Base-by-base conservation (phyloP, 2,888 invertebrate genomes). In the Physocephala rufipes region DNA sequence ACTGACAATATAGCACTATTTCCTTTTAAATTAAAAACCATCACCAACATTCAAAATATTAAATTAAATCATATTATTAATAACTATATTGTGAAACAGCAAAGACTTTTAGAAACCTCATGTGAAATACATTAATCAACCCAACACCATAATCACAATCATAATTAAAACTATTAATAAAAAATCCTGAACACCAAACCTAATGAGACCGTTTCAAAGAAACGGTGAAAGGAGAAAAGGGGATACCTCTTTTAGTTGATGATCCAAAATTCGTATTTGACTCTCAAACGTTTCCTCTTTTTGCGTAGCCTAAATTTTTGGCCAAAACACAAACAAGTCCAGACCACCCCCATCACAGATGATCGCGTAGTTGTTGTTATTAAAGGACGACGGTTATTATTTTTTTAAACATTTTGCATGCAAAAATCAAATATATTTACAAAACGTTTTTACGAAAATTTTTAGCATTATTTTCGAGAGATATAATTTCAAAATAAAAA, bases 201-300 rank as follows among this genome's bases (percentile, higher is more conserved):
- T n/a, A n/a, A n/a, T n/a, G n/a, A n/a, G n/a, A n/a, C n/a, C n/a
- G n/a, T n/a, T n/a, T n/a, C n/a, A n/a, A n/a, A n/a, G 16, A 15
- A 15, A 28, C 1, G 28, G 16, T 5, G 28, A 62, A 47, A 7
- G 19, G 69, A 21, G 30, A 26, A 77, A 81, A 86, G 92, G n/a
- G n/a, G n/a, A n/a, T 93, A 97, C 96, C 96, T 97, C 96, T 92
- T 93, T 94, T 82, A 97, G 91, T 88, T 94, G 92, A 87, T 92
- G 91, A 88, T 93, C 93, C 89, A 96, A 90, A 84, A 92, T 89
- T 90, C 95, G 95, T 85, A 96, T 93, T 89, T 95, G 95, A 87
- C 91, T 91, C 87, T 95, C 94, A 89, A 93, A 95, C 80, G 93
- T 92, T 88, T 97, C 97, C 90, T 97, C 97, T 88, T 96, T 94